phyloP scores from a whole-genome alignment of 2,113 vertebrate species.

The Oxygymnocypris stewartii region DNA sequence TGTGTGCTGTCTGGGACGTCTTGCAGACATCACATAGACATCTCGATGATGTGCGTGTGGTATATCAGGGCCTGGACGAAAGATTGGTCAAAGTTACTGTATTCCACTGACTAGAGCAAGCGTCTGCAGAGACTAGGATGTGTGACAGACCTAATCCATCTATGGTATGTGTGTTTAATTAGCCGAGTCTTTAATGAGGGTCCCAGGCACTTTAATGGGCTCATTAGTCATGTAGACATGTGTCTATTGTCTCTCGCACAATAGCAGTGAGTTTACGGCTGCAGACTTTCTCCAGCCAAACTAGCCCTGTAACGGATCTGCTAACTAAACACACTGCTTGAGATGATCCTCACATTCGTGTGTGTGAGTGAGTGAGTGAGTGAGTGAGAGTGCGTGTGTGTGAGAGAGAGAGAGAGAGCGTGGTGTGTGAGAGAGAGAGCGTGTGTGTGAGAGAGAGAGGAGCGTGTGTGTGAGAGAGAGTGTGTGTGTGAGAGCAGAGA shows the following conservation, averaged over 20 bases:
- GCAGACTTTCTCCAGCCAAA: background rate
- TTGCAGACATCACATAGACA: too few relatives aligned
- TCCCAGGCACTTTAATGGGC: background rate
- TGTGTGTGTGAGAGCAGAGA: too few relatives aligned
- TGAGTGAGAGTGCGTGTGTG: background rate
- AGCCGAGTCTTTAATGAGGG: conserved; percentile 15
- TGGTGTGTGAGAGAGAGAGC: too few relatives aligned
- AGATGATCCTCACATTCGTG: background rate
- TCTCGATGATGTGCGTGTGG: too few relatives aligned
- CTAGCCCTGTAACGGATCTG: background rate
- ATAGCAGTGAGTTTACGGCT: background rate
- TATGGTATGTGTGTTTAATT: conserved; percentile 57
- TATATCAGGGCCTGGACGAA: too few relatives aligned
- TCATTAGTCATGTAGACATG: background rate
- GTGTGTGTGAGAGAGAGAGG: too few relatives aligned
- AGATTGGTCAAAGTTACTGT: too few relatives aligned
- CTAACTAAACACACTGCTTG: background rate
- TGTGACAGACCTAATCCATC: background rate
- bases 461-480: too few relatives aligned
- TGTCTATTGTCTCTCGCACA: background rate
- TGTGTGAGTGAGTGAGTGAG: background rate
- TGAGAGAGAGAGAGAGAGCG: too few relatives aligned
- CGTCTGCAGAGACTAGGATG: too few relatives aligned
- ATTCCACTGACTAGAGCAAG: background rate
- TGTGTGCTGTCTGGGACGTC: too few relatives aligned